Evolutionary conservation across 2,113 vertebrate species (phyloP).

Genomic region (Thamnophis sirtalis): DNA sequence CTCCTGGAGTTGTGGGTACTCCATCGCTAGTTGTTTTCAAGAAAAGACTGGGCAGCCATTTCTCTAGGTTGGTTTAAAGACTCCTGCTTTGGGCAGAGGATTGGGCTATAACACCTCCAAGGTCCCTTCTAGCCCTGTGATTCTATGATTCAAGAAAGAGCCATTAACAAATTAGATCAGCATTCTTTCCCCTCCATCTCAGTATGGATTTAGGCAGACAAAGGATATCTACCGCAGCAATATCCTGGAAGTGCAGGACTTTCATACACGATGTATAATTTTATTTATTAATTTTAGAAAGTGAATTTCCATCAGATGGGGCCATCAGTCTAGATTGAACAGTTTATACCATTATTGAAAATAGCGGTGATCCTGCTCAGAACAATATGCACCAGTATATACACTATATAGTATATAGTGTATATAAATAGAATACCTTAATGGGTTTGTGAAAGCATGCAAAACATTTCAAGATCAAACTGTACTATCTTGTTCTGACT

Average conservation of each 20-base stretch:
- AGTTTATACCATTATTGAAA: not conserved
- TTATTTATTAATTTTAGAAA: not conserved
- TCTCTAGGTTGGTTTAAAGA: not conserved
- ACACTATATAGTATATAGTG: too few species aligned
- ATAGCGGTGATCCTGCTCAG: not conserved
- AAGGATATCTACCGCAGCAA: not conserved
- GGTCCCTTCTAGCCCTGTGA: too few species aligned
- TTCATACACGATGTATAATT: not conserved
- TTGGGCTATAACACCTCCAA: too few species aligned
- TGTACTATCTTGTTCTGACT: not conserved
- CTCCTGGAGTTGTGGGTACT: not conserved
- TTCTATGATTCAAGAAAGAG: too few species aligned
- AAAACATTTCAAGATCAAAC: not conserved
- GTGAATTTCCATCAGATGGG: not conserved
- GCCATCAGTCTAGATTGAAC: too few species aligned
- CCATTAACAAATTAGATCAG: not conserved
- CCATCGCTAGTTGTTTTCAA: not conserved
- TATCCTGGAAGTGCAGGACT: not conserved
- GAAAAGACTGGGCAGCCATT: not conserved
- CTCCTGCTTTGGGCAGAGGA: too few species aligned
- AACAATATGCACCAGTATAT: not conserved
- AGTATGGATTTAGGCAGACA: not conserved
- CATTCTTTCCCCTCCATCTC: not conserved
- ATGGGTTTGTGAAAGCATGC: too few species aligned
- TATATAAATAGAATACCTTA: not conserved